These are phyloP conservation scores for Amiota mariae DNA, from an alignment of 2,888 invertebrate genomes.

Conservation along the genomic window DNA sequence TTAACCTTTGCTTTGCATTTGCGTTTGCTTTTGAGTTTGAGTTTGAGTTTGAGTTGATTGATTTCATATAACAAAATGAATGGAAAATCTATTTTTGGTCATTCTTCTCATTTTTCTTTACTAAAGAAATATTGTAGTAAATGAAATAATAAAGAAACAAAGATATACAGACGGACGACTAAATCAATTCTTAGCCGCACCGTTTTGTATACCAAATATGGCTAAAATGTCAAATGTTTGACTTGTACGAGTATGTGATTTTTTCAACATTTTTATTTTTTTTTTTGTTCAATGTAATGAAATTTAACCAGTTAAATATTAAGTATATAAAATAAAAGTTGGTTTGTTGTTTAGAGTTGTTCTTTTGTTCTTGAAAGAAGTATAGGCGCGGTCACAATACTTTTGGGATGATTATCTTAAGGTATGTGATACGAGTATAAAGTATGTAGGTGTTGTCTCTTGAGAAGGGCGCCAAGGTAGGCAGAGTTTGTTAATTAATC, in stretches of 20 bases:
- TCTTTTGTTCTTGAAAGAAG: too few species aligned
- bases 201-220: constrained; percentile 57
- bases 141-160: background rate
- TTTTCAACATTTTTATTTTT: background rate
- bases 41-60: constrained; percentile 11
- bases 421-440: too few species aligned
- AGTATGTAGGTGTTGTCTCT: too few species aligned
- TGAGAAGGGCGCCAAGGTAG: too few species aligned
- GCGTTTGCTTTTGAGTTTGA: too few species aligned
- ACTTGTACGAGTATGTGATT: constrained; percentile 1
- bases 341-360: too few species aligned
- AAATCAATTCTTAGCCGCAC: constrained; percentile 46
- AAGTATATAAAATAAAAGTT: too few species aligned
- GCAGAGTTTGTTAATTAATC: too few species aligned
- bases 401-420: too few species aligned
- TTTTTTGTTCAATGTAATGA: background rate
- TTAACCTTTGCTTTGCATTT: constrained; percentile 2
- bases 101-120: constrained; percentile 7
- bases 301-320: background rate
- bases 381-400: too few species aligned
- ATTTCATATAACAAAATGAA: constrained; percentile 11
- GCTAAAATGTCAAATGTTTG: constrained; percentile 59
- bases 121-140: background rate
- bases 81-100: constrained; percentile 34
- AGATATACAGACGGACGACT: constrained; percentile 4